Evolutionary conservation across 1,140 invertebrate genomes (phyloP).

Genomic region (Manduca sexta): DNA sequence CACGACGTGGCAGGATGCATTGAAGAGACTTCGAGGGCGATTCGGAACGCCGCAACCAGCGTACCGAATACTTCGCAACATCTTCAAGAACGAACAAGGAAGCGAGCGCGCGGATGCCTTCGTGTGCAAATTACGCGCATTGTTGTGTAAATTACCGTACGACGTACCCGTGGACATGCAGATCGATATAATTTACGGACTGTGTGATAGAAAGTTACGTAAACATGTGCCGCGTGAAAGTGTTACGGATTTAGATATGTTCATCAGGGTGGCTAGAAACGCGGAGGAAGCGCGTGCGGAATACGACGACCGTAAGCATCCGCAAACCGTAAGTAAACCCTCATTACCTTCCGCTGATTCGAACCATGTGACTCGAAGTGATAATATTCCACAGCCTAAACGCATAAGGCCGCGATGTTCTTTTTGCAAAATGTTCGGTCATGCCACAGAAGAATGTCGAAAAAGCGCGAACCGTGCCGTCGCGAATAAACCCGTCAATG

Average conservation of each 20-base stretch:
- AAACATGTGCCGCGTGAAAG: not conserved
- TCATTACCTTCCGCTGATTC: no score
- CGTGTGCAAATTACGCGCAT: slow-evolving; percentile 8
- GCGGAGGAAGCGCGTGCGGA: slow-evolving; percentile 6
- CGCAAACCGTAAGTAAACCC: no score
- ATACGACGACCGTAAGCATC: no score
- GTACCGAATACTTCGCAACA: slow-evolving; percentile 17
- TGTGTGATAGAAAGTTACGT: slow-evolving; percentile 6
- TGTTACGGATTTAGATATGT: not conserved
- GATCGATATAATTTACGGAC: slow-evolving; percentile 22
- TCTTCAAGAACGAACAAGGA: slow-evolving; percentile 16
- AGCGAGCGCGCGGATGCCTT: slow-evolving; percentile 16
- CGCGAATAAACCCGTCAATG: no score
- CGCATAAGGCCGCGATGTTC: no score
- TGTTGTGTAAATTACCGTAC: slow-evolving; percentile 18
- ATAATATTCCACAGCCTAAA: no score
- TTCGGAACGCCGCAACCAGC: slow-evolving; percentile 13
- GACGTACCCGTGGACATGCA: slow-evolving; percentile 7
- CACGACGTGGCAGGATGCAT: slow-evolving; percentile 7
- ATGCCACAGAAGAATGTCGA: no score
- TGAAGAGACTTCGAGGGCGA: slow-evolving; percentile 7
- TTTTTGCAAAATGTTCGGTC: no score
- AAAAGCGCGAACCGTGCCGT: no score
- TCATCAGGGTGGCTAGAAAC: not conserved
- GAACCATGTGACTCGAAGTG: no score